Percentiles rank a stretch among this genome's conserved stretches.
These are phyloP conservation scores for Prenolepis imparis DNA, from an alignment of 2,888 invertebrate species.

Conservation along the genomic window DNA sequence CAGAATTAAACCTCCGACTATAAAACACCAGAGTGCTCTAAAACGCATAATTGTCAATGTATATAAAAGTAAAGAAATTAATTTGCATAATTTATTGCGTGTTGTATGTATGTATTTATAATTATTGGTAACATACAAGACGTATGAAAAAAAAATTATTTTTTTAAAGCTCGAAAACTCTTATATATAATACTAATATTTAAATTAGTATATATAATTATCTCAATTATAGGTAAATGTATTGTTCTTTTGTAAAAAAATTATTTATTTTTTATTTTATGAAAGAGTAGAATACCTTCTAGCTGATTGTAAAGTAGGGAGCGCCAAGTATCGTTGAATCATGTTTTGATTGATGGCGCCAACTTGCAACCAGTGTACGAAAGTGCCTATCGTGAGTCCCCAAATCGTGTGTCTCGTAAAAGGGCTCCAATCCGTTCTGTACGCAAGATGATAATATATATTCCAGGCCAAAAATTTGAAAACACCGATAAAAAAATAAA, in stretches of 20 bases:
- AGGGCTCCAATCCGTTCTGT: slow-evolving; percentile 93
- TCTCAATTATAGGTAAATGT: background rate
- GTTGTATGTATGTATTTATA: no score
- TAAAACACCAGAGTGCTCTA: slow-evolving; percentile 90
- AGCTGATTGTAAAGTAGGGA: slow-evolving; percentile 91
- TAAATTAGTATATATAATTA: background rate
- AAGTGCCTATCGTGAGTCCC: slow-evolving; percentile 92
- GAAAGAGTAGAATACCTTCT: slow-evolving; percentile 87
- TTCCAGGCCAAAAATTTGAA: background rate
- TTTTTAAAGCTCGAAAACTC: background rate
- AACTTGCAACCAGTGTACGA: slow-evolving; percentile 92
- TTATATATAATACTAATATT: background rate
- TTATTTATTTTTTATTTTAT: background rate
- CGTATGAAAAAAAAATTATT: no score
- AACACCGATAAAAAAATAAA: background rate
- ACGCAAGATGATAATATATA: slow-evolving; percentile 58
- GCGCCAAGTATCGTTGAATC: slow-evolving; percentile 93
- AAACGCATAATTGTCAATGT: slow-evolving; percentile 75
- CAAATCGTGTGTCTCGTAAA: slow-evolving; percentile 92
- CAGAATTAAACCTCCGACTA: slow-evolving; percentile 89
- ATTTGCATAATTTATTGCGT: background rate
- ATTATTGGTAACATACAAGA: background rate
- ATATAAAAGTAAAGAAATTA: background rate
- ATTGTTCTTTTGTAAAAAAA: background rate
- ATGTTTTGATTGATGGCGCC: slow-evolving; percentile 94